Conservation (phyloP, 2,113 vertebrate species). For the Montifringilla adamsi region DNA sequence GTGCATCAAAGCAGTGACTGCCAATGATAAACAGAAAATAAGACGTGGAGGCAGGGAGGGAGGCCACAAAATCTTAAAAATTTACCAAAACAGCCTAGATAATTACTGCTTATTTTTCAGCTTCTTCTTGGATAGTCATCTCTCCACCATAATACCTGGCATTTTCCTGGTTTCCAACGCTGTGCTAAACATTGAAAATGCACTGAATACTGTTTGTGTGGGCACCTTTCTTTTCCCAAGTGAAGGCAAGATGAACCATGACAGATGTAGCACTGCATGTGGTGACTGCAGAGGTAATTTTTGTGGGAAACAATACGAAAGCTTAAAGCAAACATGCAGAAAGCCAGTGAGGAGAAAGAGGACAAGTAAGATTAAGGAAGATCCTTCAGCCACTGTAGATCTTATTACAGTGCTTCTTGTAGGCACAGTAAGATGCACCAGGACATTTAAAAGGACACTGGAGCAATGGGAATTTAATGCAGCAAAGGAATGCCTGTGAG, state of each 20-base stretch:
- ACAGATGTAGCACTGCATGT: not conserved
- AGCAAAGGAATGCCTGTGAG: not conserved
- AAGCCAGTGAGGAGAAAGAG: not conserved
- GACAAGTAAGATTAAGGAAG: not conserved
- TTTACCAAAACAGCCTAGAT: not conserved
- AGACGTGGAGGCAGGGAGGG: not conserved
- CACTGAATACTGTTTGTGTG: no score
- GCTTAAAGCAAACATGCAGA: not conserved
- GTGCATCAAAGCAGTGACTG: not conserved
- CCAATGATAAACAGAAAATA: not conserved
- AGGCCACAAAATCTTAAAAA: not conserved
- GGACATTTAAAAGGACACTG: not conserved
- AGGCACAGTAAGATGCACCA: not conserved
- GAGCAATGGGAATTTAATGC: not conserved
- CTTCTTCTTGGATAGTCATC: not conserved
- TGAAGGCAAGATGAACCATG: not conserved
- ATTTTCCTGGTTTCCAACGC: not conserved
- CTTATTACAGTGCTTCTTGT: not conserved
- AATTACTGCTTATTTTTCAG: not conserved
- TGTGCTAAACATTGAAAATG: not conserved
- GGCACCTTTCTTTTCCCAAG: not conserved
- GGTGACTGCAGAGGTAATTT: not conserved
- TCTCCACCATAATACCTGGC: not conserved
- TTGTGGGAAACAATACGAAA: not conserved
- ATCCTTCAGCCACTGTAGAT: not conserved